These are phyloP conservation scores for Synanthedon formicaeformis DNA, from an alignment of 2,888 invertebrate genomes.

Conservation along the genomic window DNA sequence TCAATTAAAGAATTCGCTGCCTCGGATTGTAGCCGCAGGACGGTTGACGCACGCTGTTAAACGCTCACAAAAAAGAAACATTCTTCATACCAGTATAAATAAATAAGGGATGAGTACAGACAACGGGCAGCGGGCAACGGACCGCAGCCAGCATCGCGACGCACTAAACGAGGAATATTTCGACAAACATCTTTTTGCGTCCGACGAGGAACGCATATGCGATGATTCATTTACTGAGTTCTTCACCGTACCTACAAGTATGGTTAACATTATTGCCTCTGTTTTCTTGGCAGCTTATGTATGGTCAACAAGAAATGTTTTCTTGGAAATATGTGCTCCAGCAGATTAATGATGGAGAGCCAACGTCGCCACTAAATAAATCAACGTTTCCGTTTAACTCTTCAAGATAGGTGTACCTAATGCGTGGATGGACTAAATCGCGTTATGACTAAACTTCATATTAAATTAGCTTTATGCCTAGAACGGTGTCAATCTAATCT, in stretches of 20 bases:
- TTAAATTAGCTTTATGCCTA: too few relatives aligned
- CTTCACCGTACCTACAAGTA: conserved; percentile 51
- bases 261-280: conserved; percentile 65
- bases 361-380: conserved; percentile 65
- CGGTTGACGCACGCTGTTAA: conserved; percentile 49
- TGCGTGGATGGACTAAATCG: too few relatives aligned
- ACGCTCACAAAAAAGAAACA: conserved; percentile 47
- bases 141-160: conserved; percentile 30
- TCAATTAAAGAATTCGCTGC: conserved; percentile 61
- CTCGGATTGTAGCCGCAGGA: conserved; percentile 31
- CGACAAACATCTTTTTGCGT: conserved; percentile 66
- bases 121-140: conserved; percentile 30
- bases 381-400: conserved; percentile 14
- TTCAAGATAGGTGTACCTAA: too few relatives aligned
- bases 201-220: conserved; percentile 64
- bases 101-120: conserved; percentile 66
- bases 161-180: conserved; percentile 58
- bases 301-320: conserved; percentile 62
- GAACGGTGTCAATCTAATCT: too few relatives aligned
- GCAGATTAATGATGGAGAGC: conserved; percentile 66
- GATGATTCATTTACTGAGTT: conserved; percentile 68
- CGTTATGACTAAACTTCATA: too few relatives aligned
- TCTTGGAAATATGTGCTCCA: conserved; percentile 67
- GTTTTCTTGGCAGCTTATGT: conserved; percentile 64
- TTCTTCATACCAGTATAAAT: conserved; percentile 67